These are phyloP conservation scores for Otus sunia DNA, from an alignment of 2,113 vertebrate species.

Conservation along the genomic window DNA sequence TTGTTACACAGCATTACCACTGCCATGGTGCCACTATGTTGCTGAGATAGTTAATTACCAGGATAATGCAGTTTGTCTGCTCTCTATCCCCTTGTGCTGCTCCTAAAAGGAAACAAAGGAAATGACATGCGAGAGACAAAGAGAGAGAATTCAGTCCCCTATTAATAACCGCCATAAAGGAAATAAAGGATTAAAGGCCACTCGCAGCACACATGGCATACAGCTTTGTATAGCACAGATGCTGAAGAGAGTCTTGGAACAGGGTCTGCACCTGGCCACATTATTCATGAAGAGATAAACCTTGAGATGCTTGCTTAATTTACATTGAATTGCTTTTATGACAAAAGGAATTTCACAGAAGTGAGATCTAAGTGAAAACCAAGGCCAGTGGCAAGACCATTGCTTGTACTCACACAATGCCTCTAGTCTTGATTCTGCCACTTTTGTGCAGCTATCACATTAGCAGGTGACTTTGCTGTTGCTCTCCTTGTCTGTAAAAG, in stretches of 20 bases:
- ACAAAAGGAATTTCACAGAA: conserved; percentile 1
- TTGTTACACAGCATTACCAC: conserved; percentile 38
- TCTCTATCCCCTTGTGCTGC: conserved; percentile 29
- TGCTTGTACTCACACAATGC: neutral
- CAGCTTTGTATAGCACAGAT: neutral
- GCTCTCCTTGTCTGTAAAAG: neutral
- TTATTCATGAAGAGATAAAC: conserved; percentile 33
- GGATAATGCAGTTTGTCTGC: conserved; percentile 50
- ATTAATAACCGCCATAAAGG: conserved; percentile 45
- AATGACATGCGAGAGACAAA: conserved; percentile 27
- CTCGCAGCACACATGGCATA: neutral
- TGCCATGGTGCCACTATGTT: neutral
- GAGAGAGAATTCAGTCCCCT: conserved; percentile 14
- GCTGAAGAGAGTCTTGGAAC: neutral
- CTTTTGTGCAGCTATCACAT: neutral
- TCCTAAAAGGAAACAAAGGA: conserved; percentile 61
- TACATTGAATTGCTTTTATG: neutral
- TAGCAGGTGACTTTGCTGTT: neutral
- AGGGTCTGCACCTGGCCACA: neutral
- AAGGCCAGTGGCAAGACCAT: neutral
- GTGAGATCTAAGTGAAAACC: neutral
- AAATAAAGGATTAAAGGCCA: conserved; percentile 56
- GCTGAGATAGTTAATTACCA: conserved; percentile 58
- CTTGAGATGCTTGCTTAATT: neutral
- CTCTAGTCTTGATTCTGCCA: neutral